A percentile compares a stretch with the other conserved stretches of the same genome.
Conservation (phyloP, 2,888 invertebrate species). For the Caenorhabditis sinica region DNA sequence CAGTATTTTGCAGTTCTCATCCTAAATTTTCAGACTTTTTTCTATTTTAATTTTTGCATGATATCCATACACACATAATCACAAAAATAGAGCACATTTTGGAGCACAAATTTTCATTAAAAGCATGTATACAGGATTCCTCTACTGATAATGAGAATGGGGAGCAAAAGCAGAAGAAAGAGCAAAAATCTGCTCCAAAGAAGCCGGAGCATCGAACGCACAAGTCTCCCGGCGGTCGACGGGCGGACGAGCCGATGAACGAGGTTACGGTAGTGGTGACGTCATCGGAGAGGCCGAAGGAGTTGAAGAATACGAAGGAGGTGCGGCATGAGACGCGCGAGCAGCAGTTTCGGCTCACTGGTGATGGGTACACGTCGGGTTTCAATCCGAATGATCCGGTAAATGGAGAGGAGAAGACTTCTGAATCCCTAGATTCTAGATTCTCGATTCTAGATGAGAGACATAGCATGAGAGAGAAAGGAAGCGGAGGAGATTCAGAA, state of each 20-base stretch:
- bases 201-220: constrained; percentile 55
- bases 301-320: constrained; percentile 53
- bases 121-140: constrained; percentile 11
- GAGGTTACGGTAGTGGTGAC: constrained; percentile 64
- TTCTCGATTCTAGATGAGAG: too few species aligned
- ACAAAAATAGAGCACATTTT: neutral
- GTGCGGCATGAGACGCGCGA: constrained; percentile 77
- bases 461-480: too few species aligned
- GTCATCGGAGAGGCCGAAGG: constrained; percentile 54
- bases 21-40: constrained; percentile 25
- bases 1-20: constrained; percentile 11
- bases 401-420: neutral
- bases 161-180: too few species aligned
- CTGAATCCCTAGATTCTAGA: too few species aligned
- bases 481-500: neutral
- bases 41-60: constrained; percentile 14
- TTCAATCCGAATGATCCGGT: constrained; percentile 80
- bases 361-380: constrained; percentile 74
- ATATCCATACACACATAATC: neutral
- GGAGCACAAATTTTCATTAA: constrained; percentile 3
- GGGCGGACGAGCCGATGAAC: constrained; percentile 58
- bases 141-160: neutral
- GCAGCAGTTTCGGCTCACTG: constrained; percentile 77
- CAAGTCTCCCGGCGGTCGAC: constrained; percentile 36
- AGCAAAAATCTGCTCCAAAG: constrained; percentile 15